These are phyloP conservation scores for Mesoclemmys tuberculata DNA, from an alignment of 2,113 vertebrate species.

Conservation along the genomic window DNA sequence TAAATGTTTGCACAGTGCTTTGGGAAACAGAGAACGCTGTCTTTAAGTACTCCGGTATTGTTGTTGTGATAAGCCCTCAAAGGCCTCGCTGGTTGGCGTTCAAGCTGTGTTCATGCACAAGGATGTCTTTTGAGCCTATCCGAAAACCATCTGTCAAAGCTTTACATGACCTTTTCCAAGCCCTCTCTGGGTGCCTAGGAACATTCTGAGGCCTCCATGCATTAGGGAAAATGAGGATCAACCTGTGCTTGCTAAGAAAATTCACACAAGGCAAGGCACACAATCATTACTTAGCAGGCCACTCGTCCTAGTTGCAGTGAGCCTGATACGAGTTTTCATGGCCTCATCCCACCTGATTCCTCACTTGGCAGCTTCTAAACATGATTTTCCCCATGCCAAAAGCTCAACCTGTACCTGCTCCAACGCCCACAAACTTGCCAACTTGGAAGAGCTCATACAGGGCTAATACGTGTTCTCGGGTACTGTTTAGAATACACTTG, in stretches of 20 bases:
- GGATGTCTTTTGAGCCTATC: not conserved
- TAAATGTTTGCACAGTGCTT: not conserved
- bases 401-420: not conserved
- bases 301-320: not conserved
- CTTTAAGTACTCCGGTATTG: not conserved
- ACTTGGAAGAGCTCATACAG: not conserved
- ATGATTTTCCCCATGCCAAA: not conserved
- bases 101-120: not conserved
- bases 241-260: not conserved
- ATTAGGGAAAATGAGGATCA: fast-evolving
- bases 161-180: not conserved
- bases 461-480: not conserved
- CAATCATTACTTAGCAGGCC: not conserved
- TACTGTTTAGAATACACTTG: not conserved
- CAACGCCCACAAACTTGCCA: not conserved
- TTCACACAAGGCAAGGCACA: not conserved
- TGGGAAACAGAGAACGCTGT: not conserved
- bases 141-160: not conserved
- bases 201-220: not conserved
- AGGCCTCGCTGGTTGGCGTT: not conserved
- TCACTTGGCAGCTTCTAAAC: not conserved
- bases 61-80: not conserved
- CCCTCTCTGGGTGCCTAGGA: not conserved
- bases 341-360: not conserved
- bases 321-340: fast-evolving